phyloP scores from a whole-genome alignment of 2,797 vertebrate genomes.

The Pelodytes ibericus region DNA sequence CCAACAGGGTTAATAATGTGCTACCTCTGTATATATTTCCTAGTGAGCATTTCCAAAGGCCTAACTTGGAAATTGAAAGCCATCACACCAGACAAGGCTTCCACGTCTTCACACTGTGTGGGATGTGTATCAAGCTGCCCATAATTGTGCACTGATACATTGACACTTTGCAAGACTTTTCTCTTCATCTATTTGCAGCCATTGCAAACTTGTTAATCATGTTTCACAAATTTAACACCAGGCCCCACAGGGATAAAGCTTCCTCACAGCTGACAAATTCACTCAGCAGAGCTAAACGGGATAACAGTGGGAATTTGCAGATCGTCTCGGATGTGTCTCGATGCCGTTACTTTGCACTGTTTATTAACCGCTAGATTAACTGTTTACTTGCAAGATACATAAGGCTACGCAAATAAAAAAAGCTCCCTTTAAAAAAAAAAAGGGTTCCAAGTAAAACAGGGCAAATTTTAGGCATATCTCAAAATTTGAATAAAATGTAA shows the following conservation, averaged over 20 bases:
- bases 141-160: slow-evolving; percentile 45
- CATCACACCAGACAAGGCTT: background rate
- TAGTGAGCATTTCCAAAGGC: background rate
- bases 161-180: slow-evolving; percentile 30
- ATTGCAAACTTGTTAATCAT: slow-evolving; percentile 49
- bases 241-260: slow-evolving; percentile 40
- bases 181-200: slow-evolving; percentile 29
- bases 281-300: slow-evolving; percentile 43
- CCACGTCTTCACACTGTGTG: slow-evolving; percentile 20
- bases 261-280: slow-evolving; percentile 37
- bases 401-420: too few relatives aligned
- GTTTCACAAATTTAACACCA: slow-evolving; percentile 53
- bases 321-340: slow-evolving; percentile 37
- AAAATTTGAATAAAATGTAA: too few relatives aligned
- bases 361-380: slow-evolving; percentile 38
- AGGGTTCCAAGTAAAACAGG: too few relatives aligned
- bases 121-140: slow-evolving; percentile 22
- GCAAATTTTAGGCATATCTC: too few relatives aligned
- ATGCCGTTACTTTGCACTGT: slow-evolving; percentile 19
- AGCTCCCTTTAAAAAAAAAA: too few relatives aligned
- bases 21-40: slow-evolving; percentile 31
- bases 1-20: slow-evolving; percentile 21
- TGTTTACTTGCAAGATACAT: too few relatives aligned
- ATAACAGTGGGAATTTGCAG: slow-evolving; percentile 44
- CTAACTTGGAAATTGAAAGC: slow-evolving; percentile 4